Percentiles rank a stretch among this genome's conserved stretches.
Evolutionary conservation across 2,888 invertebrate species (phyloP).

Genomic region (Ochlodes sylvanus): DNA sequence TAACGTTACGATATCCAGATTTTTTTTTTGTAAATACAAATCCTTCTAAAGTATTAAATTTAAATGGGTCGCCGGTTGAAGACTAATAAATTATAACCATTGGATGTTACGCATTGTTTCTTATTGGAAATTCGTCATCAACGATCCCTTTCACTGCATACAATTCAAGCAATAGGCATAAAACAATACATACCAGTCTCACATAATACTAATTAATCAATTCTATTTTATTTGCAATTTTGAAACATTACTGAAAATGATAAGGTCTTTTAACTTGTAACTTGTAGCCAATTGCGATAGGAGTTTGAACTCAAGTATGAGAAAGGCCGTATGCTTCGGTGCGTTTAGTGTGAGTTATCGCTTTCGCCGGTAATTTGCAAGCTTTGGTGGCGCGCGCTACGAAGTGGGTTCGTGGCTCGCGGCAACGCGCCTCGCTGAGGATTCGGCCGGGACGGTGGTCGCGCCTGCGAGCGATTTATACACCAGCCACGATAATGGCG

Average conservation of each 20-base stretch:
- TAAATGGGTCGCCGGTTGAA: too few species aligned
- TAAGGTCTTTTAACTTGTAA: neutral
- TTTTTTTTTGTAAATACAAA: too few species aligned
- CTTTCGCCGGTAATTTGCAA: conserved; percentile 45
- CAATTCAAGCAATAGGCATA: too few species aligned
- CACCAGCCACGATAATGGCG: conserved; percentile 70
- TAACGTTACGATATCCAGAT: too few species aligned
- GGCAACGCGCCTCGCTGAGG: conserved; percentile 6
- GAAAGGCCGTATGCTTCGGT: conserved; percentile 20
- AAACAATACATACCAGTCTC: too few species aligned
- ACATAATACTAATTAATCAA: too few species aligned
- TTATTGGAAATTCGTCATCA: too few species aligned
- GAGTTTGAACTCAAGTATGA: conserved; percentile 11
- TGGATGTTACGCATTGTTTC: too few species aligned
- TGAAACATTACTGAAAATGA: neutral
- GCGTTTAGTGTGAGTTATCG: conserved; percentile 50
- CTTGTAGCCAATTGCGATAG: conserved; percentile 7
- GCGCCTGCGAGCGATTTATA: conserved; percentile 70
- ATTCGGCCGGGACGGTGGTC: conserved; percentile 48
- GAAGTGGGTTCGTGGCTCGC: conserved; percentile 14
- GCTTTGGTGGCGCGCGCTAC: conserved; percentile 17
- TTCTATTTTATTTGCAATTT: too few species aligned
- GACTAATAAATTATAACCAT: too few species aligned
- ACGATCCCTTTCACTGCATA: too few species aligned
- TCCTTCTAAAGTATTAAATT: too few species aligned